phyloP scores from a whole-genome alignment of 2,888 invertebrate genomes.

The Cephonodes hylas region DNA sequence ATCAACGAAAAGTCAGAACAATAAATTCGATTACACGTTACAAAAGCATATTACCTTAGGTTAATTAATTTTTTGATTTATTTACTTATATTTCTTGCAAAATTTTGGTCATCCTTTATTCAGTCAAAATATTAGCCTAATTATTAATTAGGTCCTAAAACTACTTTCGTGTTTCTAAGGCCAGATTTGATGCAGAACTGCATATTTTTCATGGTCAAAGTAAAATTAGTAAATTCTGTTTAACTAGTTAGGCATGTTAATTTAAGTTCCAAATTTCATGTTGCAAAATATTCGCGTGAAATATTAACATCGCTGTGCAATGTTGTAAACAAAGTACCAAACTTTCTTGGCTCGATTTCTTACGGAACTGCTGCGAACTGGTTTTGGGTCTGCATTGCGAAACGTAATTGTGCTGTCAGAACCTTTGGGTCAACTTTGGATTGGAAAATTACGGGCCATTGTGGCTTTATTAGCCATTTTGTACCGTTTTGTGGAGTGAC shows the following conservation, averaged over 20 bases:
- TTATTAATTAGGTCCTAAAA: background rate
- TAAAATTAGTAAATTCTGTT: background rate
- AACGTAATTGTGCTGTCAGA: background rate
- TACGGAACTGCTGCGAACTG: background rate
- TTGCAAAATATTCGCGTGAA: background rate
- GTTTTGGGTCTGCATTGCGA: background rate
- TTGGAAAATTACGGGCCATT: background rate
- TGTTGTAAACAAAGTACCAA: background rate
- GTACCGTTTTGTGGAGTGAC: background rate
- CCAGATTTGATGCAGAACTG: background rate
- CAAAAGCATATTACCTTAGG: too few species aligned
- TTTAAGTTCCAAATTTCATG: background rate
- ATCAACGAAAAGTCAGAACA: too few species aligned
- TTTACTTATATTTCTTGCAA: too few species aligned
- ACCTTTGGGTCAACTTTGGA: background rate
- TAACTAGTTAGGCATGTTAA: background rate
- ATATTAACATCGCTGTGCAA: background rate
- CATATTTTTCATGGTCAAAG: background rate
- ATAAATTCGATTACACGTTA: too few species aligned
- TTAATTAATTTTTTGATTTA: too few species aligned
- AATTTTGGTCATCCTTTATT: too few species aligned
- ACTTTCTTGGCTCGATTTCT: background rate
- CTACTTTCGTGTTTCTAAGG: background rate
- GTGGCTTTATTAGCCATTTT: background rate
- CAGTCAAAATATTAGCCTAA: too few species aligned